Conservation (phyloP, 2,888 invertebrate genomes). For the Tachina lurida region DNA sequence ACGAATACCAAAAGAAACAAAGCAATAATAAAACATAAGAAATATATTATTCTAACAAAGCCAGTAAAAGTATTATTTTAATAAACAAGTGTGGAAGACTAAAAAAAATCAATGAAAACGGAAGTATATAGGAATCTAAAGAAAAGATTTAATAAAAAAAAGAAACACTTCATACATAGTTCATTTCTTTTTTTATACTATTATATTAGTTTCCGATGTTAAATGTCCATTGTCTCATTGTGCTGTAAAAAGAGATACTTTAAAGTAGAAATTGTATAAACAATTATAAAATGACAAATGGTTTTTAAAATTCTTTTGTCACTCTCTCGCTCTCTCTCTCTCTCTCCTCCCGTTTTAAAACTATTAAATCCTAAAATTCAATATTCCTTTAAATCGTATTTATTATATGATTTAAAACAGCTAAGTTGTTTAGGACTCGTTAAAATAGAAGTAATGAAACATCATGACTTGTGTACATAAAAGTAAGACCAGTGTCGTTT, state of each 20-base stretch:
- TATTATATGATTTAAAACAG: conserved; percentile 30
- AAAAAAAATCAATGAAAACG: conserved; percentile 34
- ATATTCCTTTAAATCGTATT: conserved; percentile 30
- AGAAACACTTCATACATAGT: not conserved
- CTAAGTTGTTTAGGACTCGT: not conserved
- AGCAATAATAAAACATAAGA: conserved; percentile 13
- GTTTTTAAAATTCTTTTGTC: conserved; percentile 28
- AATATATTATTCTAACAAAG: conserved; percentile 1
- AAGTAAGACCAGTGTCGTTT: conserved; percentile 19
- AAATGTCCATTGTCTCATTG: not conserved
- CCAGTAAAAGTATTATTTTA: conserved; percentile 18
- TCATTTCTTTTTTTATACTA: not conserved
- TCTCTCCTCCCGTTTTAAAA: not conserved
- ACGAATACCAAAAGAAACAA: conserved; percentile 38
- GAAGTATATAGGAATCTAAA: conserved; percentile 31
- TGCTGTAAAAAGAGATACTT: conserved; percentile 23
- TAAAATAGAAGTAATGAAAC: not conserved
- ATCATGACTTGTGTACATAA: not conserved
- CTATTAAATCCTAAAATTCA: conserved; percentile 29
- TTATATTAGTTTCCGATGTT: not conserved
- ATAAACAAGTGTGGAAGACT: conserved; percentile 42
- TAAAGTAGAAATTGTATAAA: conserved; percentile 7
- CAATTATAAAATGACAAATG: conserved; percentile 57
- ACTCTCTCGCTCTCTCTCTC: too few relatives aligned
- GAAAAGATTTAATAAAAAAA: conserved; percentile 4